These are phyloP conservation scores for Acrobasis repandana DNA, from an alignment of 2,888 invertebrate species.

Conservation along the genomic window DNA sequence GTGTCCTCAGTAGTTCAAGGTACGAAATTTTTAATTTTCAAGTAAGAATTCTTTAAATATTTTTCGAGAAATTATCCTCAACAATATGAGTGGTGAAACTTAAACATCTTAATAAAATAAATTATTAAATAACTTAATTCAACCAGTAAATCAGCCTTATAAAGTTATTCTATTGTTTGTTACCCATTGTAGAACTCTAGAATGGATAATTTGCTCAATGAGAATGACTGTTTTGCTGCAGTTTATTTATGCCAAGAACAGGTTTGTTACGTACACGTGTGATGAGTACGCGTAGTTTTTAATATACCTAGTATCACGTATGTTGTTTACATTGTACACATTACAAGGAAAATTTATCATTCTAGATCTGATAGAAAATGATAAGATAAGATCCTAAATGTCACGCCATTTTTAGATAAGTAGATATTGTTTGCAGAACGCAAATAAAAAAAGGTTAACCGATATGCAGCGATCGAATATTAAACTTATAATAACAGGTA, in stretches of 20 bases:
- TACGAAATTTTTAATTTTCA: constrained; percentile 43
- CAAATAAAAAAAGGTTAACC: too few relatives aligned
- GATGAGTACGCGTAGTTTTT: constrained; percentile 22
- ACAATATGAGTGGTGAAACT: too few relatives aligned
- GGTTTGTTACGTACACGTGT: constrained; percentile 53
- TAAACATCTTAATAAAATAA: too few relatives aligned
- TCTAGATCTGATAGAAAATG: constrained; percentile 36
- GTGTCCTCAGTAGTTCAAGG: constrained; percentile 55
- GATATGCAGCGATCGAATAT: background rate
- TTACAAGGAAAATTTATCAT: constrained; percentile 14
- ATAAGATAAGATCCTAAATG: constrained; percentile 38
- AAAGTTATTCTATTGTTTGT: background rate
- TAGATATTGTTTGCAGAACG: constrained; percentile 8
- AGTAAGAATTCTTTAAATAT: too few relatives aligned
- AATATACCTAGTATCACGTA: constrained; percentile 23
- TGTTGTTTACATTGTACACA: constrained; percentile 31
- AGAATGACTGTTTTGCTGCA: constrained; percentile 39
- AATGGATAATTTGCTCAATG: constrained; percentile 33
- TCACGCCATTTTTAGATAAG: constrained; percentile 35
- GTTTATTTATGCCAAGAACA: constrained; percentile 55
- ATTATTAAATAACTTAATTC: too few relatives aligned
- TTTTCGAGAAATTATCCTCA: too few relatives aligned
- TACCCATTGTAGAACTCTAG: background rate
- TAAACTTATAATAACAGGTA: background rate
- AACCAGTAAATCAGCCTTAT: too few relatives aligned